Evolutionary conservation across 2,113 vertebrate species (phyloP).

Genomic region (Petrocephalus zakoni): DNA sequence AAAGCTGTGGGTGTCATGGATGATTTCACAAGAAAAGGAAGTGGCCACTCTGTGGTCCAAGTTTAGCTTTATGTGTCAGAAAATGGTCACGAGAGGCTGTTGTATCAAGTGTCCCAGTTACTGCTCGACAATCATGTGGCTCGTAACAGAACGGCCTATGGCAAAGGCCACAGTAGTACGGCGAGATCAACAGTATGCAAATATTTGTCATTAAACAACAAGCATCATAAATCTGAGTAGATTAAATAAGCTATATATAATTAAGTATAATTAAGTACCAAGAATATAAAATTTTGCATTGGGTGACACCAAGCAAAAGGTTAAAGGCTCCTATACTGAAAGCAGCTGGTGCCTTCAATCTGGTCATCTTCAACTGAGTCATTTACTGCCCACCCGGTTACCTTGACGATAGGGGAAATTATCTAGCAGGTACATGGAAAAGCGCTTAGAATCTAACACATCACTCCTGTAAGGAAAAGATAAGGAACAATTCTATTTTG

Average conservation of each 20-base stretch:
- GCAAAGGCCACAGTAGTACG: slow-evolving; percentile 41
- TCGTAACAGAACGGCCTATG: slow-evolving; percentile 32
- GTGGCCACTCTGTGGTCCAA: slow-evolving; percentile 49
- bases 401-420: background rate
- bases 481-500: background rate
- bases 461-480: too few species aligned
- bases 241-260: background rate
- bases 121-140: slow-evolving; percentile 45
- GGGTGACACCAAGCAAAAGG: background rate
- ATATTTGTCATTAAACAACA: background rate
- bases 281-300: background rate
- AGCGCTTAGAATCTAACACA: background rate
- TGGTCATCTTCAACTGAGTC: background rate
- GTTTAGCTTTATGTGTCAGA: slow-evolving; percentile 44
- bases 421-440: background rate
- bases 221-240: too few species aligned
- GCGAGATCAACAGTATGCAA: background rate
- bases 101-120: slow-evolving; percentile 36
- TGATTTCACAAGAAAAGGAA: slow-evolving; percentile 55
- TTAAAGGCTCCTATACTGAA: background rate
- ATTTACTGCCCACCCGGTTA: background rate
- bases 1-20: slow-evolving; percentile 49
- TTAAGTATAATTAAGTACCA: background rate
- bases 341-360: background rate
- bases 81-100: slow-evolving; percentile 51